Percentiles rank a stretch among this genome's conserved stretches.
phyloP scores from a whole-genome alignment of 2,888 invertebrate species.

The Rhamnusium bicolor region DNA sequence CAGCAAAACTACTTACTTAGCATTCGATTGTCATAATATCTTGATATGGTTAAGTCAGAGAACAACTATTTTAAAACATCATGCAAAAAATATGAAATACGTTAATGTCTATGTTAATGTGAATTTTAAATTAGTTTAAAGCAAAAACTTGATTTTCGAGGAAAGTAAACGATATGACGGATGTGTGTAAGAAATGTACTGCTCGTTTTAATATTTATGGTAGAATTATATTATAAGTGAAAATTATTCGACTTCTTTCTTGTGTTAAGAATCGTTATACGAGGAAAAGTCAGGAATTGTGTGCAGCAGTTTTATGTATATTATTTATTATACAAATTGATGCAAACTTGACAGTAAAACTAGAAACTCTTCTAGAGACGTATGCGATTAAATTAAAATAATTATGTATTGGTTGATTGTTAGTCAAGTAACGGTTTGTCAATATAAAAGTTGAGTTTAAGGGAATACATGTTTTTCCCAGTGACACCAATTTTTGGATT shows the following conservation, averaged over 20 bases:
- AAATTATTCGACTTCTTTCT: not conserved
- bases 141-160: constrained; percentile 44
- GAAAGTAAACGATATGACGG: constrained; percentile 26
- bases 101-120: constrained; percentile 55
- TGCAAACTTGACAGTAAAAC: no score
- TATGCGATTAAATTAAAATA: no score
- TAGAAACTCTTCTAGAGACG: no score
- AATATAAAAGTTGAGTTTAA: no score
- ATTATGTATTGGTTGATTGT: no score
- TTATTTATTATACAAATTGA: no score
- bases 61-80: constrained; percentile 36
- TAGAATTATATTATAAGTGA: not conserved
- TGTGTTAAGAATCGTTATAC: no score
- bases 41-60: constrained; percentile 51
- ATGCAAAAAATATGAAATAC: constrained; percentile 50
- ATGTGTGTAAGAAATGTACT: not conserved
- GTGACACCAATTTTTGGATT: no score
- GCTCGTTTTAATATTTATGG: constrained; percentile 10
- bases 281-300: no score
- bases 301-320: no score
- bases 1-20: constrained; percentile 45
- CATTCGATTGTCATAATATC: constrained; percentile 54
- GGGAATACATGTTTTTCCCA: no score
- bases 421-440: no score
- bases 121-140: constrained; percentile 48